Evolutionary conservation across 2,113 vertebrate species (phyloP).

Genomic region (Saimiri boliviensis): DNA sequence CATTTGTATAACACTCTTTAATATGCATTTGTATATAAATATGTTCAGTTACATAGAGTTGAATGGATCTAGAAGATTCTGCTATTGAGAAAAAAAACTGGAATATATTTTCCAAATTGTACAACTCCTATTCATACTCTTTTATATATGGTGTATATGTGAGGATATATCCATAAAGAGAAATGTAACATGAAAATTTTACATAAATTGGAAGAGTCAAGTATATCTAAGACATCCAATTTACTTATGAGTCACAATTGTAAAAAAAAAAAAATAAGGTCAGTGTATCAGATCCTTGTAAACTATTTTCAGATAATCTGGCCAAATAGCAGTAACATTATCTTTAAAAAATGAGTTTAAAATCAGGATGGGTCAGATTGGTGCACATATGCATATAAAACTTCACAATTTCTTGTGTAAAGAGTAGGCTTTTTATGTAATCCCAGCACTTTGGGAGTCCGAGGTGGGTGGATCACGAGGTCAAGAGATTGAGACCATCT

Average conservation of each 20-base stretch:
- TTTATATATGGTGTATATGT: background rate
- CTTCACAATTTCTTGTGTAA: background rate
- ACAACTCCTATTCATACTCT: background rate
- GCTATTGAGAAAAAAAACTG: background rate
- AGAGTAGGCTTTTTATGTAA: background rate
- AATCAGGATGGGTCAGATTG: background rate
- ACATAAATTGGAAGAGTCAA: background rate
- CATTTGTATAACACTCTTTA: background rate
- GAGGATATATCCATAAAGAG: background rate
- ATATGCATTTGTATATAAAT: background rate
- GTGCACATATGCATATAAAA: too few species aligned
- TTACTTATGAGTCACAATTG: background rate
- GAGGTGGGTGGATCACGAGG: too few species aligned
- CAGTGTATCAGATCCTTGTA: background rate
- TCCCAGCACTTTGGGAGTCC: too few species aligned
- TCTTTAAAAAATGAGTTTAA: background rate
- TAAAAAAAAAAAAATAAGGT: background rate
- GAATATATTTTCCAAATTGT: background rate
- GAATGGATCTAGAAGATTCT: background rate
- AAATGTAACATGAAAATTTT: background rate
- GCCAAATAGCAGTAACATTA: too few species aligned
- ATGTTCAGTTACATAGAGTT: background rate
- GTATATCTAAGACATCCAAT: background rate
- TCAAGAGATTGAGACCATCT: too few species aligned
- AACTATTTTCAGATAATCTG: background rate